phyloP scores from a whole-genome alignment of 2,888 invertebrate species.

The Thera britannica region DNA sequence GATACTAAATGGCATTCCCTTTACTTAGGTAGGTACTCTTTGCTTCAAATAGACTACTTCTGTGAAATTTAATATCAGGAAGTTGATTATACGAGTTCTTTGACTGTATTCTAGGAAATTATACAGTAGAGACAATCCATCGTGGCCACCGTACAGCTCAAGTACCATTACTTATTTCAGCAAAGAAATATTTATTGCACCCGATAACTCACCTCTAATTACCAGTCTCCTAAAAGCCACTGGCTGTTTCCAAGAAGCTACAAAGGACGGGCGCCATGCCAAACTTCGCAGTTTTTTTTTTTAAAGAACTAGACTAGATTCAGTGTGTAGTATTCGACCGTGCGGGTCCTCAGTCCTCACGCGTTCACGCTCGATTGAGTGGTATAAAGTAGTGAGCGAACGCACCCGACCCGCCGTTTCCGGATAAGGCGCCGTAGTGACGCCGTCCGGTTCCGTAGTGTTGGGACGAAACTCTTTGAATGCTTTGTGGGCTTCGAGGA shows the following conservation, averaged over 20 bases:
- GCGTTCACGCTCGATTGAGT: constrained; percentile 64
- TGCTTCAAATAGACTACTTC: too few relatives aligned
- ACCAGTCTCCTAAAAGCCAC: constrained; percentile 43
- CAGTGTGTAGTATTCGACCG: constrained; percentile 49
- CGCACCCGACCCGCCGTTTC: constrained; percentile 66
- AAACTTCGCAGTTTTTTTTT: constrained; percentile 39
- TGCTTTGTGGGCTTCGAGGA: constrained; percentile 24
- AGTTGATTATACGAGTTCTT: too few relatives aligned
- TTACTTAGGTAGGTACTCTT: too few relatives aligned
- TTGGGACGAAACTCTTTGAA: constrained; percentile 39
- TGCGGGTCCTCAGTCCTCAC: constrained; percentile 58
- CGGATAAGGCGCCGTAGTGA: constrained; percentile 70
- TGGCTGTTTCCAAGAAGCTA: constrained; percentile 40
- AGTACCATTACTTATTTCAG: constrained; percentile 34
- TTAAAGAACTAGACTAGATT: constrained; percentile 15
- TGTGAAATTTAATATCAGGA: too few relatives aligned
- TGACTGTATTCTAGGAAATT: constrained; percentile 3
- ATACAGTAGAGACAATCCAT: constrained; percentile 21
- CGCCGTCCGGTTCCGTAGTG: constrained; percentile 70
- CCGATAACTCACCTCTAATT: constrained; percentile 44
- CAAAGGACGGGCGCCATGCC: constrained; percentile 41
- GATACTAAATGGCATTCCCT: too few relatives aligned
- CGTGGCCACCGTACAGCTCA: constrained; percentile 24
- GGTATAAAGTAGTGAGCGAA: constrained; percentile 63
- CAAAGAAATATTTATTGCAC: constrained; percentile 39